Base-by-base conservation (phyloP, 2,797 vertebrate genomes). In the Melopsittacus undulatus region DNA sequence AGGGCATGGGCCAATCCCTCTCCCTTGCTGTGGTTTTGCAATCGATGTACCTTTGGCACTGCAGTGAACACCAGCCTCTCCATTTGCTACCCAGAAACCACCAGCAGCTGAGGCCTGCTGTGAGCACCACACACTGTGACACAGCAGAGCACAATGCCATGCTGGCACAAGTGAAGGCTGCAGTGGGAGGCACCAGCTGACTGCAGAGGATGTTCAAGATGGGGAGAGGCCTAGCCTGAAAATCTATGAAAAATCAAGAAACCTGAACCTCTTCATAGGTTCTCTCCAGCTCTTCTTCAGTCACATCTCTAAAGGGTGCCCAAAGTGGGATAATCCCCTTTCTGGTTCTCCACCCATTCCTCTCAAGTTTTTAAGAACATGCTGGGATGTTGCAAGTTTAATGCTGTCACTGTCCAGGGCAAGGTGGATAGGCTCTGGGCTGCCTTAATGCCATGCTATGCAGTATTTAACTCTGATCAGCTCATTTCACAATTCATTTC, bases 401-500 rank as follows among this genome's bases (percentile, higher is more conserved):
- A 63, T 9, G 21, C 30, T 51, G 13, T 45, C 70, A 19, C 49
- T 40, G 80, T 36, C 20, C 40, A 36, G 34, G 43, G 14, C 70
- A 79, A 76, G n/a, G 27, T 13, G 18, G 24, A 36, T 9, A 89
- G 52, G n/a, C 36, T 91, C 56, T 23, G 20, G 20, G 20, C 63
- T 76, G 67, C 77, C 27, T 30, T 13, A 86, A 83, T 29, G 42
- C 34, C 34, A 38, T 14, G 8, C n/a, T 29, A 74, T 10, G 8
- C 68, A 82, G n/a, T 63, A 79, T 82, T 89, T 90, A 66, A 69
- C 76, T 86, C 67, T 59, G 66, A 86, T 18, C 36, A 36, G 72
- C 56, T 85, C 82, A 89, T 67, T 95, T 89, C 85, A 87, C 40
- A 34, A 68, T 61, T 85, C 78, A 87, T 74, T 95, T 89, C 87